These are phyloP conservation scores for Conomelus anceps DNA, from an alignment of 2,888 invertebrate genomes.

Conservation along the genomic window DNA sequence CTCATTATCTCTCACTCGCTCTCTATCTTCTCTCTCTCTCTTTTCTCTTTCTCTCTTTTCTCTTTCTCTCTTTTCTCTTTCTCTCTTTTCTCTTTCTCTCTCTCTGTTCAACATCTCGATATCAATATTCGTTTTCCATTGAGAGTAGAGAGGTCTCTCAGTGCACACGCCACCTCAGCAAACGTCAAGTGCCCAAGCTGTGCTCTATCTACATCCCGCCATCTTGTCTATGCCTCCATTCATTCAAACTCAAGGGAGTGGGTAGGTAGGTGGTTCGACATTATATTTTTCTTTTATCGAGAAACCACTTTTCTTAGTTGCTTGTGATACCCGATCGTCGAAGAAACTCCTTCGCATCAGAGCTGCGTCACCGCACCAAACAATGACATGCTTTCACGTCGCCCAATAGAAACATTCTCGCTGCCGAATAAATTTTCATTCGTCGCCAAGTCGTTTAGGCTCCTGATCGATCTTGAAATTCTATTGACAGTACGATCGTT, in stretches of 20 bases:
- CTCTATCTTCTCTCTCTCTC: not conserved
- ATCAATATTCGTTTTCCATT: not conserved
- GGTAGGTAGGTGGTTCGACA: not conserved
- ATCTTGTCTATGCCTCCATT: not conserved
- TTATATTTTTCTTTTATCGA: not conserved
- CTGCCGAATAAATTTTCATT: not conserved
- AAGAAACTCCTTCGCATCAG: not conserved
- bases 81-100: not conserved
- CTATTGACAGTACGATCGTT: not conserved
- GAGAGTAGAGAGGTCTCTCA: not conserved
- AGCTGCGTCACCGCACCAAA: not conserved
- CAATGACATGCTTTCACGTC: not conserved
- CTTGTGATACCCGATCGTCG: not conserved
- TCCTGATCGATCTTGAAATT: not conserved
- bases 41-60: slow-evolving; percentile 1
- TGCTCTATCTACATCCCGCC: not conserved
- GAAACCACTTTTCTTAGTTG: not conserved
- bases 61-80: not conserved
- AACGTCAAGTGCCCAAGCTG: not conserved
- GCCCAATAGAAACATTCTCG: not conserved
- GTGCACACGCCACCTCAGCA: not conserved
- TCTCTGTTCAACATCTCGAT: not conserved
- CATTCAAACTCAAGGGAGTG: not conserved
- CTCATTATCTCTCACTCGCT: slow-evolving; percentile 12
- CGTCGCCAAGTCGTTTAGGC: not conserved